A percentile compares a stretch with the other conserved stretches of the same genome.
Conservation (phyloP, 2,797 vertebrate genomes). For the Phylloscopus collybita region DNA sequence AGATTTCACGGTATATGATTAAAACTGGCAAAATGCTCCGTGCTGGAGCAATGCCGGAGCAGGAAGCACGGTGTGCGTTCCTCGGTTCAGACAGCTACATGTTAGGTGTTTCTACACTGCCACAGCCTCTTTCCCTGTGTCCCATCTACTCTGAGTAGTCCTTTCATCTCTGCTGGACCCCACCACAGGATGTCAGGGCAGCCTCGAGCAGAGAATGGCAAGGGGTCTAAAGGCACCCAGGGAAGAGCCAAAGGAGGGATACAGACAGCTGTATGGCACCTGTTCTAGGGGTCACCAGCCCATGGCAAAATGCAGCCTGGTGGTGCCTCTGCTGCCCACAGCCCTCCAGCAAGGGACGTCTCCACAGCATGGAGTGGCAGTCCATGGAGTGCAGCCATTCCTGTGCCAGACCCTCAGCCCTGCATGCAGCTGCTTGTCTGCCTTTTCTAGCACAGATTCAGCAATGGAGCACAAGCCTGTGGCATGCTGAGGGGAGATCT, state of each 20-base stretch:
- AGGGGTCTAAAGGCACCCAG: accelerated
- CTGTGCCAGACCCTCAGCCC: background rate
- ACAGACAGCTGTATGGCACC: background rate
- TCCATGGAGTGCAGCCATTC: accelerated
- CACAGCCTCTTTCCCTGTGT: background rate
- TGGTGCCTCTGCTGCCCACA: background rate
- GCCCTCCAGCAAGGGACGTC: accelerated
- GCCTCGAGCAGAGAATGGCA: accelerated
- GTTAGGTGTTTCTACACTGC: background rate
- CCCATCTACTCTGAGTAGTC: background rate
- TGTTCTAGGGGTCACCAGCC: background rate
- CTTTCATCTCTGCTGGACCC: background rate
- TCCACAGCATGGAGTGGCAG: accelerated
- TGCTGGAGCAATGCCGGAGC: background rate
- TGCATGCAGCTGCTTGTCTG: background rate
- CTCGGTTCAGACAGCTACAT: background rate
- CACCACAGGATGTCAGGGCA: background rate
- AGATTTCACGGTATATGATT: background rate
- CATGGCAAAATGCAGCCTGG: background rate
- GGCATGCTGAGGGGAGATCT: background rate
- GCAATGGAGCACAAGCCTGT: background rate
- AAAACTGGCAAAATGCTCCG: background rate
- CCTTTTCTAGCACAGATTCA: accelerated
- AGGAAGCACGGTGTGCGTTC: background rate
- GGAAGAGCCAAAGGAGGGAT: background rate